Conservation (phyloP, 2,113 vertebrate genomes). For the Gallinago undulata region DNA sequence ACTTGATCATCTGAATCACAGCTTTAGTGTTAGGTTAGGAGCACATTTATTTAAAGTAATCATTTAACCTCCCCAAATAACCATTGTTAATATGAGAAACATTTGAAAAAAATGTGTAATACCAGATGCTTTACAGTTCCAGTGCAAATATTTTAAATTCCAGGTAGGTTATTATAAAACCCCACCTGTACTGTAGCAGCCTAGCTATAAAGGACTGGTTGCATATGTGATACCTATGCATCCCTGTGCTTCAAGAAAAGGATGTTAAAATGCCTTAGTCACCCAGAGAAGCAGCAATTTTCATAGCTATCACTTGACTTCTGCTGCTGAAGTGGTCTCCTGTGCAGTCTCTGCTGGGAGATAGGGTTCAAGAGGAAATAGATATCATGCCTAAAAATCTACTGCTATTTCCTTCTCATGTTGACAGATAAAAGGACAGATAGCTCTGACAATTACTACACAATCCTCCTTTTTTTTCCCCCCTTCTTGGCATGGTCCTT, state of each 20-base stretch:
- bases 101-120: not conserved
- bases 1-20: slow-evolving; percentile 52
- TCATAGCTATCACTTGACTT: not conserved
- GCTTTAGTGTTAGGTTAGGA: slow-evolving; percentile 27
- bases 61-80: slow-evolving; percentile 38
- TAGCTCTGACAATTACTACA: not conserved
- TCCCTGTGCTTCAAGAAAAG: not conserved
- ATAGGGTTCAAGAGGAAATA: not conserved
- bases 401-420: not conserved
- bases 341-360: not conserved
- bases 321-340: not conserved
- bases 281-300: not conserved
- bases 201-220: not conserved
- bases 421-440: not conserved
- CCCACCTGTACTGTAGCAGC: not conserved
- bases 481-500: not conserved
- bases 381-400: not conserved
- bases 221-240: not conserved
- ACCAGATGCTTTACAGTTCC: not conserved
- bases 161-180: not conserved
- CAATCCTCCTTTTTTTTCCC: not conserved
- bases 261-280: not conserved
- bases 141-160: not conserved
- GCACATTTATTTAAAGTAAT: slow-evolving; percentile 35
- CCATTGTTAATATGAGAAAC: not conserved